These are phyloP conservation scores for Boloria selene DNA, from an alignment of 2,888 invertebrate genomes.

Conservation along the genomic window DNA sequence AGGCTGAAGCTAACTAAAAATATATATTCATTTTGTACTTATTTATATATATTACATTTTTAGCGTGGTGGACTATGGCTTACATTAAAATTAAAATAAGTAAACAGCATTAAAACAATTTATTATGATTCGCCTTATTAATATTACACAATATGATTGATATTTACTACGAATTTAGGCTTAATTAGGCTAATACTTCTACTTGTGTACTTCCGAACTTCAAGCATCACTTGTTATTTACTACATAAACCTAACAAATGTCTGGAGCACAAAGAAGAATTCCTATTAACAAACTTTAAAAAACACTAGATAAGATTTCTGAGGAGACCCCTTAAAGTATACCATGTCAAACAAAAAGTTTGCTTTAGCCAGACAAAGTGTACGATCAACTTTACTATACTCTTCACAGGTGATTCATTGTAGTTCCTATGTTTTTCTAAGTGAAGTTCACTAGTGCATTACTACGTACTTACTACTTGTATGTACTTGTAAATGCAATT, in stretches of 20 bases:
- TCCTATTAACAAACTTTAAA: slow-evolving; percentile 18
- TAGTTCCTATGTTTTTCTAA: slow-evolving; percentile 22
- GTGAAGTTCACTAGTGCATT: slow-evolving; percentile 16
- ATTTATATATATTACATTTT: no score
- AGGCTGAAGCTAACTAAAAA: no score
- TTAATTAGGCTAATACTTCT: no score
- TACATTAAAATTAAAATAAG: no score
- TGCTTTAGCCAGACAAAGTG: slow-evolving; percentile 23
- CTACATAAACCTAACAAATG: background rate
- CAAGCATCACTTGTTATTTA: no score
- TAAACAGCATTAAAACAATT: no score
- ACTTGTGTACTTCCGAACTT: no score
- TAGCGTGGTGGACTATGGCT: no score
- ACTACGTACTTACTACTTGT: slow-evolving; percentile 15
- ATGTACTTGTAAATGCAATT: slow-evolving; percentile 2
- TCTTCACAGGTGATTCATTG: slow-evolving; percentile 25
- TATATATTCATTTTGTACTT: no score
- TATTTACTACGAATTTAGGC: no score
- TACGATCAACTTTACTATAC: slow-evolving; percentile 21
- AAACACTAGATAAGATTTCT: slow-evolving; percentile 18
- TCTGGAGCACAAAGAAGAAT: slow-evolving; percentile 5
- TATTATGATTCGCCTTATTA: no score
- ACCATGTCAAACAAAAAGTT: slow-evolving; percentile 22
- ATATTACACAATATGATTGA: no score
- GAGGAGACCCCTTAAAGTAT: slow-evolving; percentile 4